Evolutionary conservation across 2,113 vertebrate genomes (phyloP).

Genomic region (Ictalurus furcatus): DNA sequence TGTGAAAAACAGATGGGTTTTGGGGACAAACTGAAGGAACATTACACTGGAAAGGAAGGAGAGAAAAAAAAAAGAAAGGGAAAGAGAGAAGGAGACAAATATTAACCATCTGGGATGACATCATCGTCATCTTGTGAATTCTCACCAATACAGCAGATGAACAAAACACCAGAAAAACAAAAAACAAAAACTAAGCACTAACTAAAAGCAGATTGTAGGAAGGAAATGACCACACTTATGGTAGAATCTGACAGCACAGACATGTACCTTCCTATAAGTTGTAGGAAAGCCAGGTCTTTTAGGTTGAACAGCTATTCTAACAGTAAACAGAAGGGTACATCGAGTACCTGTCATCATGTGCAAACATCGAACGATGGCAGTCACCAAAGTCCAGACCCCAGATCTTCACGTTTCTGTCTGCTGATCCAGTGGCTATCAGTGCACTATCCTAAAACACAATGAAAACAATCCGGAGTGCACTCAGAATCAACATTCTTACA

Average conservation of each 20-base stretch:
- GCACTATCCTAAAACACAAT: conserved; percentile 78
- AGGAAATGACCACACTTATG: conserved; percentile 34
- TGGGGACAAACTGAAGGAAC: conserved; percentile 92
- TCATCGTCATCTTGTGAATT: conserved; percentile 47
- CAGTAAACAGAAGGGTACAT: neutral
- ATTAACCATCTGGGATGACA: conserved; percentile 61
- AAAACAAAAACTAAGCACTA: neutral
- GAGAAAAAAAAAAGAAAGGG: conserved; percentile 41
- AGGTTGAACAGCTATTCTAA: neutral
- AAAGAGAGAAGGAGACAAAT: conserved; percentile 41
- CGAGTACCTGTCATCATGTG: conserved; percentile 92
- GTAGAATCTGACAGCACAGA: neutral
- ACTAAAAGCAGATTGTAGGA: conserved; percentile 7
- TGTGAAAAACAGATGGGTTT: conserved; percentile 97
- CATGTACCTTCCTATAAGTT: neutral
- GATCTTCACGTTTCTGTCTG: conserved; percentile 94
- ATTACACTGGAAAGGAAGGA: conserved; percentile 81
- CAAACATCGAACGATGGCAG: conserved; percentile 95
- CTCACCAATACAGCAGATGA: conserved; percentile 2
- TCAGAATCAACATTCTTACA: neutral
- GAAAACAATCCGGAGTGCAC: neutral
- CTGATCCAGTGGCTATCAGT: conserved; percentile 91
- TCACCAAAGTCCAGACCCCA: conserved; percentile 99
- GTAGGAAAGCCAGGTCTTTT: neutral
- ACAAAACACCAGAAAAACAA: conserved; percentile 19